A percentile compares a stretch with the other conserved stretches of the same genome.
phyloP scores from a whole-genome alignment of 2,113 vertebrate species.

The Chlamydotis undulata region DNA sequence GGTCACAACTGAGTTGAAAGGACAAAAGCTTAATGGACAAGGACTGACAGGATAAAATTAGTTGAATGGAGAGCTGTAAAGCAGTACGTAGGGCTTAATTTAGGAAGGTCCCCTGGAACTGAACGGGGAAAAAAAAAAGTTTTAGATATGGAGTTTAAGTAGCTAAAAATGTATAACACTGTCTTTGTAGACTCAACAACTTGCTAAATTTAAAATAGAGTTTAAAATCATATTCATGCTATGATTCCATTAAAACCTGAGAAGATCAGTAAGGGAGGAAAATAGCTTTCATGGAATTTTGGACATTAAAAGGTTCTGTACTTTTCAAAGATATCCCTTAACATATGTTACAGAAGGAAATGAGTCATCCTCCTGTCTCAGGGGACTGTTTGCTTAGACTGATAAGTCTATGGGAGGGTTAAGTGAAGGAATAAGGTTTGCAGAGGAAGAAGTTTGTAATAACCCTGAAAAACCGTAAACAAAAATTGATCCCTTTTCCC shows the following conservation, averaged over 20 bases:
- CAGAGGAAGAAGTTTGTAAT: background rate
- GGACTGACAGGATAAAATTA: background rate
- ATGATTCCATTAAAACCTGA: background rate
- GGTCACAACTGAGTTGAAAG: background rate
- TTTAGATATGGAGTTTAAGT: background rate
- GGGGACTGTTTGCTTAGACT: background rate
- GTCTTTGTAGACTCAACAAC: background rate
- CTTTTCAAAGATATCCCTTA: background rate
- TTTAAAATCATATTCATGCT: background rate
- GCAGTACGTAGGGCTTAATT: background rate
- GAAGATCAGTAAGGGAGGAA: background rate
- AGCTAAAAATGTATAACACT: background rate
- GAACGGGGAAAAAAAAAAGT: background rate
- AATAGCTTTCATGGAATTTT: constrained; percentile 8
- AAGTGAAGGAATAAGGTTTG: background rate
- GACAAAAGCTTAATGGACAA: background rate
- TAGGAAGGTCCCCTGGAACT: background rate
- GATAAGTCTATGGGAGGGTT: background rate
- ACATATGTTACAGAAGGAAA: background rate
- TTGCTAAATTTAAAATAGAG: background rate
- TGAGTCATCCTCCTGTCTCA: background rate
- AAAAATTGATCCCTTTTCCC: background rate
- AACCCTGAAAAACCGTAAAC: background rate
- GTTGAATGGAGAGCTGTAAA: background rate
- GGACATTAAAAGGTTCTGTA: background rate